Percentiles rank a stretch among this genome's conserved stretches.
These are phyloP conservation scores for Cantharis rufa DNA, from an alignment of 2,888 invertebrate species.

Conservation along the genomic window DNA sequence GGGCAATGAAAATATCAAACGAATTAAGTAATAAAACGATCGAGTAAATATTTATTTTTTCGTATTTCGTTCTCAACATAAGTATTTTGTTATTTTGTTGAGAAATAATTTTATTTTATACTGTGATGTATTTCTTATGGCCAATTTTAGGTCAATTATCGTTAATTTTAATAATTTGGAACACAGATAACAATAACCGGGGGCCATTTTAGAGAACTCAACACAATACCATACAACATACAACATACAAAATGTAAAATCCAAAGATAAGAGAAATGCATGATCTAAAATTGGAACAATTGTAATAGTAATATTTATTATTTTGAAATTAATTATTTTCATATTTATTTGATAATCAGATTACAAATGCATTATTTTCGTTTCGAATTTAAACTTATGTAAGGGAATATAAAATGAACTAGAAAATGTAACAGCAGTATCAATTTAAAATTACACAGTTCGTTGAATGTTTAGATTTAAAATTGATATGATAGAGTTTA, in stretches of 20 bases:
- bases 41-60: background rate
- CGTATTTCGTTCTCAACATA: background rate
- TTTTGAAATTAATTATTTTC: background rate
- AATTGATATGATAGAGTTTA: background rate
- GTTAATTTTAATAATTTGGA: background rate
- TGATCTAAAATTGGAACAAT: background rate
- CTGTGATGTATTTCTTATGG: background rate
- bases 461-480: background rate
- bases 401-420: background rate
- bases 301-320: background rate
- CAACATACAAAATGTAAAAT: no score
- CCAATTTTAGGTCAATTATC: background rate
- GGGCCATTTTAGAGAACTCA: background rate
- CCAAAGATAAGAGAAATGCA: background rate
- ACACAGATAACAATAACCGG: background rate
- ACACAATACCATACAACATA: background rate
- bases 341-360: background rate
- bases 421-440: background rate
- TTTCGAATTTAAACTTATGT: background rate
- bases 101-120: background rate
- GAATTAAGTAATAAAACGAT: background rate
- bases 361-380: background rate
- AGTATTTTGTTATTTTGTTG: background rate
- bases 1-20: background rate
- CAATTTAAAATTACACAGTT: background rate